Percentiles rank a stretch among this genome's conserved stretches.
These are phyloP conservation scores for Onthophagus taurus DNA, from an alignment of 1,140 invertebrate species.

Conservation along the genomic window DNA sequence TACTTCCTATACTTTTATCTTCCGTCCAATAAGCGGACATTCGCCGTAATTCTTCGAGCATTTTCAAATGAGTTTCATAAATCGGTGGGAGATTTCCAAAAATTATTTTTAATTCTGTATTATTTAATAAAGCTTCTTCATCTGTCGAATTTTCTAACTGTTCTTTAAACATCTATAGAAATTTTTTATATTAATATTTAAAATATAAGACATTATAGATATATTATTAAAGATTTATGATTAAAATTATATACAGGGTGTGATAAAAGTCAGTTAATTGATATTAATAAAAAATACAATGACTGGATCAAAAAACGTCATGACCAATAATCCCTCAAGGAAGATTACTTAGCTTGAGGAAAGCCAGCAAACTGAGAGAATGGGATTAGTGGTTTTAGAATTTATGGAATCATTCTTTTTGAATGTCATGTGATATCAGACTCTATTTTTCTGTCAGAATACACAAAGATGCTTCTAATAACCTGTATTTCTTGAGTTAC, in stretches of 20 bases:
- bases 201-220: too few relatives aligned
- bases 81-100: slow-evolving; percentile 94
- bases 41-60: slow-evolving; percentile 67
- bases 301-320: background rate
- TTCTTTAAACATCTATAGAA: slow-evolving; percentile 79
- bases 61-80: slow-evolving; percentile 80
- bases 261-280: too few relatives aligned
- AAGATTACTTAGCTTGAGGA: too few relatives aligned
- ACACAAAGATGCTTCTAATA: too few relatives aligned
- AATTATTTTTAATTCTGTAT: slow-evolving; percentile 89
- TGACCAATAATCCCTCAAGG: too few relatives aligned
- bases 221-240: background rate
- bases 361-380: too few relatives aligned
- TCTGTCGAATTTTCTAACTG: slow-evolving; percentile 75
- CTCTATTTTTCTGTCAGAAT: too few relatives aligned
- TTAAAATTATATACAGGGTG: background rate
- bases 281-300: too few relatives aligned
- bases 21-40: slow-evolving; percentile 64
- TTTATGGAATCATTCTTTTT: too few relatives aligned
- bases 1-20: slow-evolving; percentile 65
- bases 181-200: slow-evolving; percentile 15
- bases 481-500: too few relatives aligned
- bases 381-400: too few relatives aligned
- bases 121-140: slow-evolving; percentile 75
- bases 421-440: too few relatives aligned